Conservation (phyloP, 2,888 invertebrate genomes). For the Sesamia inferens region DNA sequence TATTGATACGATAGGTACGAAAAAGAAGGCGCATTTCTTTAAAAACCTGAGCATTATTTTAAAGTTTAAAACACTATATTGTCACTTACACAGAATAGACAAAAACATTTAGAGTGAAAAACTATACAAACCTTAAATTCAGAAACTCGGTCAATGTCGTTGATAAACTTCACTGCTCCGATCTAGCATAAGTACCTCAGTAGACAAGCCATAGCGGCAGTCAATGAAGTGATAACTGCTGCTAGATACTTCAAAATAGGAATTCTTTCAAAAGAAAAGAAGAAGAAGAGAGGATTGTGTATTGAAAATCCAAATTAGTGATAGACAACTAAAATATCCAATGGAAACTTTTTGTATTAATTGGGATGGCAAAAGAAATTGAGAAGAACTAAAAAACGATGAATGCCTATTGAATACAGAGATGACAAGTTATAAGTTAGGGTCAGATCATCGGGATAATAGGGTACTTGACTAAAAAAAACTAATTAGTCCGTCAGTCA, state of each 20-base stretch:
- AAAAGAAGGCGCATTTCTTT: conserved; percentile 3
- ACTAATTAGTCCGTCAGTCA: too few relatives aligned
- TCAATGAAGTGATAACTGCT: neutral
- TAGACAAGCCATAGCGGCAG: conserved; percentile 32
- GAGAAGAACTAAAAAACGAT: neutral
- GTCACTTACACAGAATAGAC: conserved; percentile 26
- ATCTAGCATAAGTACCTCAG: conserved; percentile 30
- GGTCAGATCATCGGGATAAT: accelerated
- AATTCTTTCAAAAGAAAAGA: too few relatives aligned
- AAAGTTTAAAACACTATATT: neutral
- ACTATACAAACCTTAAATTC: conserved; percentile 36
- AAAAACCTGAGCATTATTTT: conserved; percentile 5
- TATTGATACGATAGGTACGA: neutral
- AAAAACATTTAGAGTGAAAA: conserved; percentile 41
- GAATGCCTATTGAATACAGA: neutral
- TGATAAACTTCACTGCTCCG: conserved; percentile 45
- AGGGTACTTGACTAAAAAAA: too few relatives aligned
- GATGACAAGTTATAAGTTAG: neutral
- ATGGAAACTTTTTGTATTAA: neutral
- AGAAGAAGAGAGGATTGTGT: too few relatives aligned
- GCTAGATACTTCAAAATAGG: neutral
- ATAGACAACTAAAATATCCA: too few relatives aligned
- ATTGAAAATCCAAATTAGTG: too few relatives aligned
- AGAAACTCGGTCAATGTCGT: conserved; percentile 61
- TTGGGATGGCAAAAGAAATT: neutral